Conservation (phyloP, 2,888 invertebrate genomes). For the Euzetes globulus region DNA sequence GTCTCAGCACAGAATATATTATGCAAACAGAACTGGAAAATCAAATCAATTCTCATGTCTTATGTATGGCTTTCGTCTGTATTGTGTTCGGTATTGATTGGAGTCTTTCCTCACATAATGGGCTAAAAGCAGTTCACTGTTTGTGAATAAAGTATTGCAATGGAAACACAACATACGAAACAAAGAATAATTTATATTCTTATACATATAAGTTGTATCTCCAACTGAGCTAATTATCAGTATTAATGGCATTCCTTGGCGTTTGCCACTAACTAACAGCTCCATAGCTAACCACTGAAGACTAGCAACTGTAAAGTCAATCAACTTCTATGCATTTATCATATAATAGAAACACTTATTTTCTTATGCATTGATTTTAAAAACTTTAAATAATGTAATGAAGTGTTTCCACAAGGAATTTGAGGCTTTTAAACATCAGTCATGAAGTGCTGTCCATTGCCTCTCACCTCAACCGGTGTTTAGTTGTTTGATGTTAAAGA, state of each 20-base stretch:
- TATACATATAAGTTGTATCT: conserved; percentile 16
- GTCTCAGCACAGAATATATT: background rate
- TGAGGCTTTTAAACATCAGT: background rate
- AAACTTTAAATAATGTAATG: background rate
- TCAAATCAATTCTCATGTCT: background rate
- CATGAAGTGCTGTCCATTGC: background rate
- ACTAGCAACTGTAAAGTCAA: background rate
- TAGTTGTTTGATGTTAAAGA: background rate
- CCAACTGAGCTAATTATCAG: conserved; percentile 26
- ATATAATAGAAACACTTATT: background rate
- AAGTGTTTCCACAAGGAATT: too few relatives aligned
- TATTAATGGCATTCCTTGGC: conserved; percentile 20
- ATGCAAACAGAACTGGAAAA: background rate
- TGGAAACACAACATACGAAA: background rate
- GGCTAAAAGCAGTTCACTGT: background rate
- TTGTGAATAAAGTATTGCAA: conserved; percentile 16
- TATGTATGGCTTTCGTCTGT: background rate
- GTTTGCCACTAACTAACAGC: background rate
- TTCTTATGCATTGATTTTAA: background rate
- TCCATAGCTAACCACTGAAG: background rate
- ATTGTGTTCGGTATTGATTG: background rate
- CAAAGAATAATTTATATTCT: conserved; percentile 14
- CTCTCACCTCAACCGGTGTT: conserved; percentile 12
- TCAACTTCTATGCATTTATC: conserved; percentile 12
- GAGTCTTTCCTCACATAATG: background rate